Evolutionary conservation across 2,113 vertebrate species (phyloP).

Genomic region (Hippopotamus amphibius): DNA sequence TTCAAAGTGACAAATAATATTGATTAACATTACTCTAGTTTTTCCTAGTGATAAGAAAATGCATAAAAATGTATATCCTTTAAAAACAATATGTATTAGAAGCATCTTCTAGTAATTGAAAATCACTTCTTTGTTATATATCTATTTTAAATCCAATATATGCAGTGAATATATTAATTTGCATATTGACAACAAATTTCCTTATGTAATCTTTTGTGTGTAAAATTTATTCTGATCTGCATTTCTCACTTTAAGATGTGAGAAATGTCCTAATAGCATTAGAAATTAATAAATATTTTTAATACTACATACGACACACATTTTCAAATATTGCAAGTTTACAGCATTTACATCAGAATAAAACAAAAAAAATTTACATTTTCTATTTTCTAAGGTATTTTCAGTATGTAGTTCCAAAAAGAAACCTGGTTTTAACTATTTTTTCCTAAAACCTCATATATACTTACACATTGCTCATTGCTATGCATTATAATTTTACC

Average conservation of each 20-base stretch:
- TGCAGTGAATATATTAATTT: background rate
- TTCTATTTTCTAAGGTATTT: background rate
- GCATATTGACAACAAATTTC: background rate
- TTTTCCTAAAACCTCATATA: background rate
- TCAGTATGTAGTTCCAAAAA: background rate
- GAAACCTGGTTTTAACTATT: background rate
- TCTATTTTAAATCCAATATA: background rate
- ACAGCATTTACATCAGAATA: background rate
- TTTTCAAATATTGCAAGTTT: background rate
- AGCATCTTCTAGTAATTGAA: background rate
- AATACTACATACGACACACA: background rate
- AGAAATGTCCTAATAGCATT: background rate
- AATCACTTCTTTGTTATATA: background rate
- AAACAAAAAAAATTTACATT: background rate
- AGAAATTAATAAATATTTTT: background rate
- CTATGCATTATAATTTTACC: conserved; percentile 12
- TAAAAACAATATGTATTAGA: background rate
- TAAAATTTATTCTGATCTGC: background rate
- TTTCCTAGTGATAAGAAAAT: background rate
- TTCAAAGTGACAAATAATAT: conserved; percentile 15
- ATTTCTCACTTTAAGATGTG: conserved; percentile 2
- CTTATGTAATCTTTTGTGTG: background rate
- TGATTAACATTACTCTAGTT: background rate
- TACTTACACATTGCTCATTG: background rate
- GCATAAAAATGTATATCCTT: background rate